Conservation (phyloP, 2,888 invertebrate genomes). For the Crossocerus cetratus region DNA sequence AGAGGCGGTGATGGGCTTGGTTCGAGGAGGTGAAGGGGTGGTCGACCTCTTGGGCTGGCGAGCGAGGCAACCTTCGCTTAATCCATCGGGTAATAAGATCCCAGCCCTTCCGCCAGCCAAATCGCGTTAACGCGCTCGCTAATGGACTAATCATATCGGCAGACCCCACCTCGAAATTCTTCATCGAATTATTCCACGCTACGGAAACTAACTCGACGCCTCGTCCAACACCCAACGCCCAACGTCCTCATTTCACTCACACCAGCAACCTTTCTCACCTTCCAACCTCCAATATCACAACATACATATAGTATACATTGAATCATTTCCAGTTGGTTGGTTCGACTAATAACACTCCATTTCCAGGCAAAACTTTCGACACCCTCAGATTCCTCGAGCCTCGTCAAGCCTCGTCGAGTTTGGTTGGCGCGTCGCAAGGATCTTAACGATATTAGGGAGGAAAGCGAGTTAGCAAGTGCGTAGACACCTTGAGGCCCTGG, state of each 20-base stretch:
- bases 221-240: slow-evolving; percentile 17
- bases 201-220: too few relatives aligned
- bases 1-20: neutral
- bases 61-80: slow-evolving; percentile 38
- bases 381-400: too few relatives aligned
- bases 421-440: neutral
- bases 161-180: slow-evolving; percentile 38
- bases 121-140: slow-evolving; percentile 57
- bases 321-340: too few relatives aligned
- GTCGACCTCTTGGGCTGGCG: neutral
- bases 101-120: slow-evolving; percentile 44
- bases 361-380: too few relatives aligned
- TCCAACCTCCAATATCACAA: too few relatives aligned
- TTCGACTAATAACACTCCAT: too few relatives aligned
- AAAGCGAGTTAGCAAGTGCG: neutral
- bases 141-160: slow-evolving; percentile 60
- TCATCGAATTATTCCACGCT: slow-evolving; percentile 40
- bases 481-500: neutral
- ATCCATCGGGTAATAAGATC: slow-evolving; percentile 60
- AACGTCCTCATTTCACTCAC: neutral
- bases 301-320: too few relatives aligned
- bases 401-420: neutral
- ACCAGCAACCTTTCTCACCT: slow-evolving; percentile 1
- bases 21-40: neutral
- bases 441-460: neutral